A percentile compares a stretch with the other conserved stretches of the same genome.
Conservation (phyloP, 2,113 vertebrate species). For the Caracal caracal region DNA sequence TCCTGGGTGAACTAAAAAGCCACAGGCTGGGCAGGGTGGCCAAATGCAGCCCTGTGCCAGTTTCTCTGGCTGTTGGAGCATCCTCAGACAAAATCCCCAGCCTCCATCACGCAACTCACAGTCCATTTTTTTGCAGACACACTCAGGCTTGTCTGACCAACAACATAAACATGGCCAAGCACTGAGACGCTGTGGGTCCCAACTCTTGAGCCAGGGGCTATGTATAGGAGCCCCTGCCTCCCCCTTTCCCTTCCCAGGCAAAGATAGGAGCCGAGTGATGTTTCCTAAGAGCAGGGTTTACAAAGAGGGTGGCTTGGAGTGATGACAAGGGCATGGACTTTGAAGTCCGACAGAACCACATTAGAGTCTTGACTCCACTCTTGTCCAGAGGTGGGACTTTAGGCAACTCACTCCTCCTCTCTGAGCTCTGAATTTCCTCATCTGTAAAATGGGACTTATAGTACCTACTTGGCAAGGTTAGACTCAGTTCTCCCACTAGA, state of each 20-base stretch:
- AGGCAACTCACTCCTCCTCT: neutral
- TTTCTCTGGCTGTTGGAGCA: neutral
- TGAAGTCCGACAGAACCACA: neutral
- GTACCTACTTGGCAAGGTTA: neutral
- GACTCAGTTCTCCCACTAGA: neutral
- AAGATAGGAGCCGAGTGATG: neutral
- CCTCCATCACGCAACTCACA: constrained; percentile 61
- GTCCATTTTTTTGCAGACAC: constrained; percentile 80
- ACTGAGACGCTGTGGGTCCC: constrained; percentile 20
- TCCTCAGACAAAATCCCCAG: constrained; percentile 63
- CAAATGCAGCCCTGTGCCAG: constrained; percentile 45
- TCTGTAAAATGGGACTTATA: neutral
- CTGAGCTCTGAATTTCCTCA: neutral
- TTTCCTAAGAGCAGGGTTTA: neutral
- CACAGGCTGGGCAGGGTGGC: constrained; percentile 20
- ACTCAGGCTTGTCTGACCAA: constrained; percentile 77
- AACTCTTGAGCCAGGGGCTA: constrained; percentile 39
- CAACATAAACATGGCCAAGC: constrained; percentile 73
- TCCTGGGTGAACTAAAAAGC: neutral
- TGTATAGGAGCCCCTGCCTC: neutral
- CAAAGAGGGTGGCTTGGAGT: constrained; percentile 30
- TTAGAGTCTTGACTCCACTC: neutral
- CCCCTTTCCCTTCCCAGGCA: neutral
- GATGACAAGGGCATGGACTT: neutral
- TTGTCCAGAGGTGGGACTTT: neutral